Base-by-base conservation (phyloP, 1,140 invertebrate genomes). In the Amyelois transitella region DNA sequence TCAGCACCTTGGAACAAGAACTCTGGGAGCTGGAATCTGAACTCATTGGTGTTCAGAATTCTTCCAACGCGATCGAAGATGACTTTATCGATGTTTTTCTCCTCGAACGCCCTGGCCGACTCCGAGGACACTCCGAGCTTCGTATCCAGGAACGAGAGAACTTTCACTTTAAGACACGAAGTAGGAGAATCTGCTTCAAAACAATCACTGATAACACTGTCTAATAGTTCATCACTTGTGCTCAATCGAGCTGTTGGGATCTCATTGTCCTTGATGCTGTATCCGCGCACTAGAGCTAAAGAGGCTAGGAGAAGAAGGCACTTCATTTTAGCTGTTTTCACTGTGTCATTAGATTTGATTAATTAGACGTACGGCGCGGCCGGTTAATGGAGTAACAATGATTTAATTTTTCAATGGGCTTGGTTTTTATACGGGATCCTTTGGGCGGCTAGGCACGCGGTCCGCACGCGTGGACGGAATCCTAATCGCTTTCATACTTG, bases 201-300 rank as follows among this genome's bases (percentile, higher is more conserved):
- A 88, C 94, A 95, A 75, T 92, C 91, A 87, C 92, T 92, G 62
- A 94, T 86, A 52, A 94, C 93, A 65, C 90, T 91, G 12, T 91
- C 90, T 22, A 95, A 89, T 14, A 95, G 89, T 74, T 94, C 92
- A 62, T 93, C 91, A 74, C 91, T 91, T 58, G 83, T 89, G 57
- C 81, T 78, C 69, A 92, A 90, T 58, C 90, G 88, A 48, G 91
- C 90, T 25, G 90, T 89, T 44, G 89, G 86, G 24, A 87, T 85
- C 64, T 89, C 89, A 80, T 90, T 91, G 63, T 80, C 80, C 65
- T 82, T 86, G 68, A 88, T 88, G 57, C 86, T 81, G 53, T 90
- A 90, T 69, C 88, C 86, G 61, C 88, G 86, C 48, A 81, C 84
- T 18, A 89, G 63, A 51, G 77, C 83, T 62, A 89, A 79, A 55